Conservation (phyloP, 2,797 vertebrate genomes). For the Takifugu rubripes region DNA sequence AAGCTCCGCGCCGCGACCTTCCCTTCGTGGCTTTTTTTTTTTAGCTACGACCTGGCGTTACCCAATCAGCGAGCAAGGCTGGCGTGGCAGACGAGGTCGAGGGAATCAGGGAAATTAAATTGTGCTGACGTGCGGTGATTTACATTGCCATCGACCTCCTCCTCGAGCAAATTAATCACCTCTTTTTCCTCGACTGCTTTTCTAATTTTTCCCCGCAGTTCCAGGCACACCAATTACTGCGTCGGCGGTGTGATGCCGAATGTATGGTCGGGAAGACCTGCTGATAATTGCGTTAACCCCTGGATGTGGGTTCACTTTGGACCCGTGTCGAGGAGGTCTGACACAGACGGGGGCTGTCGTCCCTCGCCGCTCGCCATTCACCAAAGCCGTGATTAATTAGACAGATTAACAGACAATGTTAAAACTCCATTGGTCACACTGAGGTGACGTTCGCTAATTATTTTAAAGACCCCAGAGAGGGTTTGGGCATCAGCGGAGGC, state of each 20-base stretch:
- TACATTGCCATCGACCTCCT: slow-evolving; percentile 66
- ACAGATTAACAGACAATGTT: slow-evolving; percentile 51
- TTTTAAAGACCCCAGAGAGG: slow-evolving; percentile 30
- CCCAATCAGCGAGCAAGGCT: slow-evolving; percentile 60
- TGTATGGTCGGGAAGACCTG: slow-evolving; percentile 60
- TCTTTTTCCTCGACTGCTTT: slow-evolving; percentile 54
- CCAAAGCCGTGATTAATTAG: slow-evolving; percentile 68
- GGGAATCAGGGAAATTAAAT: slow-evolving; percentile 69
- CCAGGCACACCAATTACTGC: slow-evolving; percentile 62
- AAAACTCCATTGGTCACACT: slow-evolving; percentile 34
- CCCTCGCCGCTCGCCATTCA: slow-evolving; percentile 54
- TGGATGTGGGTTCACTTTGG: slow-evolving; percentile 48
- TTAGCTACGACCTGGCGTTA: slow-evolving; percentile 41
- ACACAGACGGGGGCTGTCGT: slow-evolving; percentile 63
- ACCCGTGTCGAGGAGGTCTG: slow-evolving; percentile 53
- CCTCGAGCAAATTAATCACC: slow-evolving; percentile 70
- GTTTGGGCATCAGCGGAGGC: not conserved
- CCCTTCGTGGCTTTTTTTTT: slow-evolving; percentile 33
- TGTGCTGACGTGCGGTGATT: slow-evolving; percentile 67
- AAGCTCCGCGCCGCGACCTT: slow-evolving; percentile 49
- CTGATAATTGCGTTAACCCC: slow-evolving; percentile 70
- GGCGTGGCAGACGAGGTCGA: slow-evolving; percentile 56
- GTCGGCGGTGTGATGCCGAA: slow-evolving; percentile 56
- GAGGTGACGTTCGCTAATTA: slow-evolving; percentile 52
- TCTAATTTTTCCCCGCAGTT: slow-evolving; percentile 58